Evolutionary conservation across 2,113 vertebrate species (phyloP).

Genomic region (Psophia crepitans): DNA sequence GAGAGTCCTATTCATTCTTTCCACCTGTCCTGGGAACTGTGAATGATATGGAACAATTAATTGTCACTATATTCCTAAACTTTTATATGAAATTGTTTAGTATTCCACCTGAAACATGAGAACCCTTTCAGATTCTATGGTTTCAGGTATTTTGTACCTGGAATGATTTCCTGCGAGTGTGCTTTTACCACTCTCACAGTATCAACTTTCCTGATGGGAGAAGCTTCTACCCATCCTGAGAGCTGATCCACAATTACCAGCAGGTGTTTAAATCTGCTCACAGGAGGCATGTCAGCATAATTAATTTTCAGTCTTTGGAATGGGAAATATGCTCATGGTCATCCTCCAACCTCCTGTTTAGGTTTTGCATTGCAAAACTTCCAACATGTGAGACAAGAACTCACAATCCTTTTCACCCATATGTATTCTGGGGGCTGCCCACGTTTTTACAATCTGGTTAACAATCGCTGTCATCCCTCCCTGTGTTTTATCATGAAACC

Average conservation of each 20-base stretch:
- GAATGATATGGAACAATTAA: background rate
- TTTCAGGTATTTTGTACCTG: background rate
- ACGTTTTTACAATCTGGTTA: background rate
- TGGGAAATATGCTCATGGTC: too few relatives aligned
- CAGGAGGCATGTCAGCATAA: too few relatives aligned
- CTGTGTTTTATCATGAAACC: background rate
- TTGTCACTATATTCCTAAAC: background rate
- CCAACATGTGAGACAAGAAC: too few relatives aligned
- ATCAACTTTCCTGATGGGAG: background rate
- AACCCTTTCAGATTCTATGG: background rate
- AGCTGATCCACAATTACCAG: too few relatives aligned
- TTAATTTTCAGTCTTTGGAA: too few relatives aligned
- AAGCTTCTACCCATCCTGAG: background rate
- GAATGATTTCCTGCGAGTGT: fast-evolving
- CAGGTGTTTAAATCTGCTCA: too few relatives aligned
- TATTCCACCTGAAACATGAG: background rate
- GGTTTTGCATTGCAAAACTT: too few relatives aligned
- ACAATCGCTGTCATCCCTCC: background rate
- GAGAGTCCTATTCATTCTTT: background rate
- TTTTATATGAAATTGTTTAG: background rate
- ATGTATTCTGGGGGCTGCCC: background rate
- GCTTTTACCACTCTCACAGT: background rate
- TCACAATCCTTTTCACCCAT: too few relatives aligned
- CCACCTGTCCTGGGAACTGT: background rate
- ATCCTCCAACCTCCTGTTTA: too few relatives aligned